Evolutionary conservation across 2,113 vertebrate species (phyloP), one percentile per base, ranked within the genome.

Genomic region (Notothenia rossii): DNA sequence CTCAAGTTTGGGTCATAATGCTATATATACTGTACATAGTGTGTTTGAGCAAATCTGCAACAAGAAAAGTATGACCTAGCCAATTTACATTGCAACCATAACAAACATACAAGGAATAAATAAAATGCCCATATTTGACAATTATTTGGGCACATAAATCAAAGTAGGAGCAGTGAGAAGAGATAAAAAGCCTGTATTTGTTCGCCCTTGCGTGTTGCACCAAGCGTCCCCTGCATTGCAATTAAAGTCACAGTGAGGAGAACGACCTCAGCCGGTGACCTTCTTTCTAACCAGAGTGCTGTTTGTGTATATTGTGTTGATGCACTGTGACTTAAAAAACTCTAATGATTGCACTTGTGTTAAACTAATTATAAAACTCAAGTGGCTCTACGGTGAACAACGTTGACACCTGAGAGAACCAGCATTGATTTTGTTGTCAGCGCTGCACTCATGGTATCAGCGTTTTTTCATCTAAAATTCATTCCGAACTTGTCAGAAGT

Each of bases 211-310:
- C 43, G 69, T 17, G 43, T 56, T 3, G 1, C 7, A 10, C 18
- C 13, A 54, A 61, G 29, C 29, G 10, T 54, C 59, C 13, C 7
- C 40, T 45, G 64, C 59, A 67, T 17, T 4, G 43, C 36, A 84
- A 79, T 81, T 70, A 74, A 36, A 43, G 10, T 6, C 61, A 60
- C 54, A 62, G 54, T 15, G 76, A 60, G 58, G 43, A 74, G 64
- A 12, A 22, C 6, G 60, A 79, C 77, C 72, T 45, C 40, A 15
- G 33, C 4, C 1, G 10, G 0, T n/a, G 49, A 64, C 29, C 43
- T 25, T 64, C 10, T 2, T 49, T 20, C 36, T 40, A 53, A 40
- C 36, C 36, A 40, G 36, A 40, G 7, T 51, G 54, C 15, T 45
- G 71, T 79, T 69, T 69, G 69, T 25, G 50, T 20, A 14, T 3